Conservation (phyloP, 2,113 vertebrate species). For the Suricata suricatta region DNA sequence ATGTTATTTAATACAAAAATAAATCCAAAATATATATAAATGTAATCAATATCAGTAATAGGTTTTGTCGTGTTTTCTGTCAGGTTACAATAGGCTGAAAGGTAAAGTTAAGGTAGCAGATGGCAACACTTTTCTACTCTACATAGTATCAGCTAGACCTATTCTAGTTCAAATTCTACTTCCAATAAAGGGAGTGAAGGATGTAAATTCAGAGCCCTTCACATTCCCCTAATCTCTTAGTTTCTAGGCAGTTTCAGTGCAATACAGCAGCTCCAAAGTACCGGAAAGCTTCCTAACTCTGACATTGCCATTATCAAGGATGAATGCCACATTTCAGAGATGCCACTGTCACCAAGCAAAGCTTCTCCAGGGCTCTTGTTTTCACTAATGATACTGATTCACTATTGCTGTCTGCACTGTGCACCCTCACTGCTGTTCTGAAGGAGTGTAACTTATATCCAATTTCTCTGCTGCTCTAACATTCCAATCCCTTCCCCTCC, state of each 20-base stretch:
- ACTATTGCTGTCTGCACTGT: background rate
- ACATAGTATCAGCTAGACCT: background rate
- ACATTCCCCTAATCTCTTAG: too few species aligned
- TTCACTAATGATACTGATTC: background rate
- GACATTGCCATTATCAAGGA: background rate
- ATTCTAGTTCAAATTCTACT: background rate
- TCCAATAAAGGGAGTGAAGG: background rate
- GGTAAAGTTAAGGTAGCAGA: background rate
- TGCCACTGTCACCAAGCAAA: background rate
- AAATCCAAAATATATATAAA: background rate
- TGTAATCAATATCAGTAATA: background rate
- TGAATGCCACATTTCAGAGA: background rate
- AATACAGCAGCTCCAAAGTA: rapidly evolving
- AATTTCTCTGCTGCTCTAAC: background rate
- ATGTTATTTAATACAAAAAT: background rate
- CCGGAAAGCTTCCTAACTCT: background rate
- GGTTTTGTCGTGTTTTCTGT: background rate
- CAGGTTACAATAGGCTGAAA: background rate
- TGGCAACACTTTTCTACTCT: background rate
- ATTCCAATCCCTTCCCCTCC: too few species aligned
- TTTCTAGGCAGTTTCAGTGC: background rate
- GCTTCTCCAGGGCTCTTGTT: background rate
- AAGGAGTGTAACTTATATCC: background rate
- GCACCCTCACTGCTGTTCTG: background rate
- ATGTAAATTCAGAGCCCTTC: background rate